Conservation (phyloP, 1,140 invertebrate genomes). For the Heliconius eleuchia region DNA sequence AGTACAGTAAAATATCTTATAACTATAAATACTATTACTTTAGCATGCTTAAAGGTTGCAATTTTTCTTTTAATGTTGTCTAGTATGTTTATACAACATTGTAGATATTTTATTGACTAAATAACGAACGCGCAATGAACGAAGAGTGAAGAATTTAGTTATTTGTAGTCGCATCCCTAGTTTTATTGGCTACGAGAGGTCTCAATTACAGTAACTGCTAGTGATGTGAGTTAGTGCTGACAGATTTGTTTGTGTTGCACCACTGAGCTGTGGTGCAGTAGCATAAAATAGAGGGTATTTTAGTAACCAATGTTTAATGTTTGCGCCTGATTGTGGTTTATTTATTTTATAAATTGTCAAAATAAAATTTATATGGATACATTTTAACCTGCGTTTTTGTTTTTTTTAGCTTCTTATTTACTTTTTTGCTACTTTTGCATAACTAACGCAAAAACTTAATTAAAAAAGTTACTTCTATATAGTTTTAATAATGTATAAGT, state of each 20-base stretch:
- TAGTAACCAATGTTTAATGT: neutral
- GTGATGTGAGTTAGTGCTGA: slow-evolving; percentile 39
- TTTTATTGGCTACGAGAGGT: slow-evolving; percentile 15
- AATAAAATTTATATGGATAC: neutral
- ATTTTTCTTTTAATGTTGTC: neutral
- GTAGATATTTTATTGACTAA: neutral
- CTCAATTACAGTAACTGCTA: slow-evolving; percentile 31
- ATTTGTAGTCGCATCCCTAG: slow-evolving; percentile 9
- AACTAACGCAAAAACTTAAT: no score
- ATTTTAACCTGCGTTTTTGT: no score
- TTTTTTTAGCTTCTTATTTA: no score
- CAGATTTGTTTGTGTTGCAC: slow-evolving; percentile 28
- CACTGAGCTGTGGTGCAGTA: neutral
- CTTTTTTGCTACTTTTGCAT: no score
- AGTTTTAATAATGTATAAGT: no score
- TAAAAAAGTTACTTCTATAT: no score
- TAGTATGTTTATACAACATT: neutral
- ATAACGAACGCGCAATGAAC: neutral
- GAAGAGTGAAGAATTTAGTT: neutral
- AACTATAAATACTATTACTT: no score
- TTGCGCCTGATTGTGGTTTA: neutral
- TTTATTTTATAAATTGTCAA: neutral
- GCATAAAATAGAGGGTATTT: neutral
- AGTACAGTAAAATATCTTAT: no score
- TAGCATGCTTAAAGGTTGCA: neutral